Evolutionary conservation across 2,113 vertebrate species (phyloP).

Genomic region (Petrocephalus zakoni): DNA sequence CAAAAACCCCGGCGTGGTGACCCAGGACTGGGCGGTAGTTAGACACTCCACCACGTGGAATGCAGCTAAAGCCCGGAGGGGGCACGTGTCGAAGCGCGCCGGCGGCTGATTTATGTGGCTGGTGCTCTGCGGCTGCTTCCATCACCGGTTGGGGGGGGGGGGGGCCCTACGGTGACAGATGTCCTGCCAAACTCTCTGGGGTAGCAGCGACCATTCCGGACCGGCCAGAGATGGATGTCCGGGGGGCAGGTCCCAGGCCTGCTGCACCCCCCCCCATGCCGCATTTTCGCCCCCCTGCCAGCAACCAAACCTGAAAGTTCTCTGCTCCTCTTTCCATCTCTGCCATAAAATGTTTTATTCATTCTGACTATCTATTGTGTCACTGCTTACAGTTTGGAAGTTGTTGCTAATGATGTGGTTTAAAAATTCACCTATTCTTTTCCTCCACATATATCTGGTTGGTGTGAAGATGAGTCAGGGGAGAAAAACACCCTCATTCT

Average conservation of each 20-base stretch:
- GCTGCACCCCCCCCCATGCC: neutral
- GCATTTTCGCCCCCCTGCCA: neutral
- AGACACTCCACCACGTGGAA: constrained; percentile 44
- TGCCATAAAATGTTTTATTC: constrained; percentile 48
- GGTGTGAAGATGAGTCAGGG: constrained; percentile 27
- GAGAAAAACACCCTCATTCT: neutral
- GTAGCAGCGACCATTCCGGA: neutral
- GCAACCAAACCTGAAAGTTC: constrained; percentile 34
- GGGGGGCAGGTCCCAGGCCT: neutral
- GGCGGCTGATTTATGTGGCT: constrained; percentile 31
- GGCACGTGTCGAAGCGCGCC: neutral
- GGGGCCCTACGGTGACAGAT: constrained; percentile 10
- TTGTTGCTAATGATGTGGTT: constrained; percentile 40
- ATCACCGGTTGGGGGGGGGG: constrained; percentile 16
- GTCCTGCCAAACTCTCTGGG: neutral
- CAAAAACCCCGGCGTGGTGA: neutral
- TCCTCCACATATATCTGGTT: constrained; percentile 23
- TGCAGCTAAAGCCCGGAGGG: neutral
- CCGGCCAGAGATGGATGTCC: neutral
- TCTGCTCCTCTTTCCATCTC: constrained; percentile 38
- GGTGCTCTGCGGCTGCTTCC: constrained; percentile 28
- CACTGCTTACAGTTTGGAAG: constrained; percentile 31
- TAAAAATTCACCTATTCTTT: constrained; percentile 31
- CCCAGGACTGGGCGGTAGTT: constrained; percentile 39
- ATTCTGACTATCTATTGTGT: constrained; percentile 36